Evolutionary conservation across 2,113 vertebrate genomes (phyloP), one percentile per base, ranked within the genome.

Genomic region (Galeopterus variegatus): DNA sequence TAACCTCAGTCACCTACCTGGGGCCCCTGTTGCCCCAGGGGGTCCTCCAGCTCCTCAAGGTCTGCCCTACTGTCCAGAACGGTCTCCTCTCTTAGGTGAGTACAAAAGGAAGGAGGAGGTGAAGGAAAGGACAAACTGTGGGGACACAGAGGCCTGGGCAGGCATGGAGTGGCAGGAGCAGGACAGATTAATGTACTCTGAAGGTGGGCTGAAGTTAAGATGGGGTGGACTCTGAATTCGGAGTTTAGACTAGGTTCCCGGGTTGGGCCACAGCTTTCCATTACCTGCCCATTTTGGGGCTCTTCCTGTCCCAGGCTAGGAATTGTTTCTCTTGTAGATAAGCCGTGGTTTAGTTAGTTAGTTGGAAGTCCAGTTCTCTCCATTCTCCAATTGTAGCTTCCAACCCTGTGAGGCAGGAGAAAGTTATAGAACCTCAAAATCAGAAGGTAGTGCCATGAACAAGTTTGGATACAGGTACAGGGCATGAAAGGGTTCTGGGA

Each of bases 391-490:
- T 48, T 73, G 18, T 77, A 89, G 86, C 77, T 91, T 86, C 73
- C 88, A 45, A 13, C 54, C 31, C 33, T 41, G 26, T 80, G n/a
- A 82, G 48, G 60, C 67, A 81, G 36, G 41, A 95, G 88, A 77
- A 64, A 76, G 60, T 94, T 86, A 50, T 4, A 28, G 56, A 79
- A 48, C 72, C 62, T 88, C 93, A 50, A 85, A 95, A 21, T 69
- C 73, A 54, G 54, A 58, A 80, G 31, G n/a, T 14, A 95, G 65
- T 6, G 99, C 99, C 98, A 99, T 99, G 99, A 99, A 99, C 97
- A 99, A 99, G 94, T 99, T 99, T 14, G 98, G 99, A 94, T 99
- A 99, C 99, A 99, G 99, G 99, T 99, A 97, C 75, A 81, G 3
- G 45, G 88, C 65, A 10, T 8, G 2, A 19, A 45, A 69, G 21